Evolutionary conservation across 2,113 vertebrate genomes (phyloP), one percentile per base, ranked within the genome.

Genomic region (Equus przewalskii): DNA sequence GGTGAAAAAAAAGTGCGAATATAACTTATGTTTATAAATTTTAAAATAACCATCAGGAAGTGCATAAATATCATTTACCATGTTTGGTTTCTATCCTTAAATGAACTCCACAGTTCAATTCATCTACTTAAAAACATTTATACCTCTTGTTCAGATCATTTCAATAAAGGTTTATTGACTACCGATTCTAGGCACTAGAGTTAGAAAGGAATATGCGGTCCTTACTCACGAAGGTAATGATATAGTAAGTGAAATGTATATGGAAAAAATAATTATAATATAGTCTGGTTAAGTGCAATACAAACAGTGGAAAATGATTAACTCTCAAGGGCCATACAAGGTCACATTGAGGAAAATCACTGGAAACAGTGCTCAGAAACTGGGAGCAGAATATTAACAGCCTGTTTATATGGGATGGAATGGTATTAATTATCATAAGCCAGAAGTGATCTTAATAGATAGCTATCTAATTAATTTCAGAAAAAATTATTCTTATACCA

Each of bases 31-130:
- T 69, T 93, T 84, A 46, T 79, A 73, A 44, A 91, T 69, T 73
- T 94, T 78, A 82, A 90, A 81, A n/a, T 62, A 79, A 30, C 28
- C 11, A 54, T n/a, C 18, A 79, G 28, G 1, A 92, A 87, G 22
- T 83, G 5, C 3, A 72, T 44, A 64, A n/a, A 4, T 89, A 64
- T 69, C 36, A 30, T 94, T 64, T 30, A 82, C 15, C 87, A 9
- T 94, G 21, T 44, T 70, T 96, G 54, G 3, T 24, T 95, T 88
- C 49, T 85, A 16, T 79, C 67, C 65, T 85, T 85, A 62, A 11
- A 94, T 87, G 14, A 92, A 73, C 30, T 92, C 49, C 65, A 78
- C 12, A 51, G 19, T 79, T 96, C 95, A 69, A 10, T 94, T 97
- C 73, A 73, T 86, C 5, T 10, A 49, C 79, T 51, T 94, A 73